Evolutionary conservation across 2,113 vertebrate genomes (phyloP), one percentile per base, ranked within the genome.

Genomic region (Orycteropus afer): DNA sequence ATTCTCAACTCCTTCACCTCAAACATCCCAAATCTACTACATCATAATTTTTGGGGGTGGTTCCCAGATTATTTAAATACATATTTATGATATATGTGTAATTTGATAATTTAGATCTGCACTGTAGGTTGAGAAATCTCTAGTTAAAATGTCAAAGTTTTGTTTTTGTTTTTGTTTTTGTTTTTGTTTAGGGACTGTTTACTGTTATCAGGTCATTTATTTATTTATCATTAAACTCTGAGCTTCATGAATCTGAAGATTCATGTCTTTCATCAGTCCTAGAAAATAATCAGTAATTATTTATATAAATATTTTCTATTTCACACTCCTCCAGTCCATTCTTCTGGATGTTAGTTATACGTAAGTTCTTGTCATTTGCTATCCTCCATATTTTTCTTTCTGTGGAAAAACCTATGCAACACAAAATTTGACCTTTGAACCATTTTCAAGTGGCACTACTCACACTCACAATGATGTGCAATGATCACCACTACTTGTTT

Each of bases 1-100:
- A 3, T 25, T 45, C 22, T 5, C 0, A 5, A 3, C 9, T 9
- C 3, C n/a, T 71, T 79, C 40, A 47, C 5, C 40, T 7, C 12
- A 25, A 34, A 61, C 34, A 7, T n/a, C 34, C 61, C 27, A 63
- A 63, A 63, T 3, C 47, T 42, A 57, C 37, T 45, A 25, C 42
- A 25, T 69, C 59, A 67, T 57, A 40, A 3, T 79, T 47, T 89
- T 49, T 25, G 61, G 18, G 40, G 20, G 3, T 11, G 29, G 67
- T 42, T 34, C 9, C 37, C 34, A 69, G 7, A 59, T 53, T 25
- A 40, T 11, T 37, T 37, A 37, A 78, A 37, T n/a, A 40, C 32
- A 40, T 25, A 40, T 40, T 37, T 17, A 23, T 47, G 37, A 49
- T n/a, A 57, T 57, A 59, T 59, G 17, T 17, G 51, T 61, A 61